Base-by-base conservation (phyloP, 2,888 invertebrate species). In the Alcis repandata region DNA sequence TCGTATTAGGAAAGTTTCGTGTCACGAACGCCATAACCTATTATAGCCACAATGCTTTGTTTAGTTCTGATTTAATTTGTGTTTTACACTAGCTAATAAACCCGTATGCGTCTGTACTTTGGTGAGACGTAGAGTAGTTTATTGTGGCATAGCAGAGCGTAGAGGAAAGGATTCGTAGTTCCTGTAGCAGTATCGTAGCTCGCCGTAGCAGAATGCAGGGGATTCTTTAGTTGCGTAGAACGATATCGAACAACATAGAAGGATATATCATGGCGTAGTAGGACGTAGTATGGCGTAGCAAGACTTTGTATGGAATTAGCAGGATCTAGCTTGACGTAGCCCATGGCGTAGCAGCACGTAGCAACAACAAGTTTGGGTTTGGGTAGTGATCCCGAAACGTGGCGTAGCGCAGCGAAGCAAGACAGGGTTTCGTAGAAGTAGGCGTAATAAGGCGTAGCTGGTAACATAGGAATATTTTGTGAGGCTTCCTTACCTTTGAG, bases 11-110 rank as follows among this genome's bases (percentile, higher is more conserved):
- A 33, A 43, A 32, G 27, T 61, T 59, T 76, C 78, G 79, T 78
- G 73, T 75, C 82, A 83, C 79, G 82, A 77, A 70, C 61, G 45
- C 36, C 61, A 68, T 67, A 67, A 70, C 69, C 69, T 67, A 51
- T 63, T 69, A 56, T 11, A 22, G 4, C 49, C 41, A 49, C 20
- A 58, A 46, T 13, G 67, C 63, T 63, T 63, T 56, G 54, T 64
- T 40, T 43, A 66, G 59, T 52, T 63, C 33, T 65, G 64, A 63
- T 67, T 65, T 71, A 36, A 63, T 71, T 67, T 59, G 33, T 59
- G 13, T 38, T 51, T 13, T 40, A 15, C 9, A 51, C 60, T 61
- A 48, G 38, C 33, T 19, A 32, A 27, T 7, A 7, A 13, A 49
- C 15, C 40, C 49, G 32, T 49, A 32, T 4, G n/a, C 17, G 32